phyloP scores from a whole-genome alignment of 2,113 vertebrate genomes.

The Acrocephalus kingi region DNA sequence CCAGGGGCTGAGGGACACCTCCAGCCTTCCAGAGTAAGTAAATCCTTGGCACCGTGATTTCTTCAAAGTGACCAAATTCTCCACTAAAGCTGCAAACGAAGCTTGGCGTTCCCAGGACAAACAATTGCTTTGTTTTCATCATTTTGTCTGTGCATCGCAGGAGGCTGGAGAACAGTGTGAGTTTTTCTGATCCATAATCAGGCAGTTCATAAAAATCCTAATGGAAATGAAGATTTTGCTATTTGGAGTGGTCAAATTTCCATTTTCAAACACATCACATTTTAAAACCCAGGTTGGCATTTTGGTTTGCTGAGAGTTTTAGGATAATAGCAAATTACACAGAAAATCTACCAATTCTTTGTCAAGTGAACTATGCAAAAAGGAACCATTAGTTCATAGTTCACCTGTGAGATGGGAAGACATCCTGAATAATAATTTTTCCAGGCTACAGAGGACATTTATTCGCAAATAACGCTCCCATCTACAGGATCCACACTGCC shows the following conservation, averaged over 20 bases:
- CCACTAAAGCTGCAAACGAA: conserved; percentile 38
- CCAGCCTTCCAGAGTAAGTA: background rate
- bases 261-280: conserved; percentile 79
- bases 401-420: conserved; percentile 64
- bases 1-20: background rate
- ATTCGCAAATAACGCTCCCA: conserved; percentile 66
- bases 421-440: conserved; percentile 64
- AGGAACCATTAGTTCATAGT: conserved; percentile 74
- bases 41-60: background rate
- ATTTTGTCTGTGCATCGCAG: conserved; percentile 28
- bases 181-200: conserved; percentile 73
- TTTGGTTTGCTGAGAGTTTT: conserved; percentile 80
- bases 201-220: conserved; percentile 77
- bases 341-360: conserved; percentile 78
- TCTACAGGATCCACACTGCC: conserved; percentile 5
- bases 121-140: conserved; percentile 77
- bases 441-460: conserved; percentile 49
- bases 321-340: conserved; percentile 81
- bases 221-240: conserved; percentile 79
- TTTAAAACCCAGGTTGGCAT: conserved; percentile 76
- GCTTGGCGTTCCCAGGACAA: conserved; percentile 66
- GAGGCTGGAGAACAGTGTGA: conserved; percentile 58
- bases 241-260: conserved; percentile 79
- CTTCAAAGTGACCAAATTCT: background rate
- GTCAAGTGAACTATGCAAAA: conserved; percentile 71